Base-by-base conservation (phyloP, 2,888 invertebrate genomes). In the Argynnis bischoffii region DNA sequence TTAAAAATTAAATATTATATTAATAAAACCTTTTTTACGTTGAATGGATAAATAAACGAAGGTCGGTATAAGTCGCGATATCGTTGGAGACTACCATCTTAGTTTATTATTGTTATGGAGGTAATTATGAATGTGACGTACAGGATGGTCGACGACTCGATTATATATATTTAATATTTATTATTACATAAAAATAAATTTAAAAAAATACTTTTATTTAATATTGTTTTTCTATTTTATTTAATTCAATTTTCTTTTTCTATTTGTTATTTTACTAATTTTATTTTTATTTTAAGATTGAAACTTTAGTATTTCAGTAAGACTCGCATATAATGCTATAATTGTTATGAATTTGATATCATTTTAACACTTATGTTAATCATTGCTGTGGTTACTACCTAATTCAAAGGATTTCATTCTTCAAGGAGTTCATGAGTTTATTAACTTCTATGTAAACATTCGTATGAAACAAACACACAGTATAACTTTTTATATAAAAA, bases 21-120 rank as follows among this genome's bases (percentile, higher is more conserved):
- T 4, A 55, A 31, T 55, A 21, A 46, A 56, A 26, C 26, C 18
- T 5, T 48, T 48, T 48, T 13, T 3, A 48, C 31, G n/a, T 26
- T 26, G 21, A 64, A 26, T 55, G 54, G 21, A 47, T 48, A 59
- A 63, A 67, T 63, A n/a, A 63, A 47, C 57, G 18, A 18, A 18
- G 48, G 57, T 63, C 61, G 48, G 46, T 59, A n/a, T 66, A 60
- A 54, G 55, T 55, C 57, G 51, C 51, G 64, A 53, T 67, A 63
- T 61, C 67, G 67, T 41, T 56, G 21, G 48, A 48, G 53, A 57
- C 60, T 66, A 56, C 48, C 63, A 63, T 66, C 69, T 69, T 63
- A 61, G 31, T 57, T 60, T 70, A 67, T 70, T 70, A 67, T 67
- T 70, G 64, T 70, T 64, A 67, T 67, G 64, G 53, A 70, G 70